Evolutionary conservation across 2,888 invertebrate genomes (phyloP).

Genomic region (Unio pictorum): DNA sequence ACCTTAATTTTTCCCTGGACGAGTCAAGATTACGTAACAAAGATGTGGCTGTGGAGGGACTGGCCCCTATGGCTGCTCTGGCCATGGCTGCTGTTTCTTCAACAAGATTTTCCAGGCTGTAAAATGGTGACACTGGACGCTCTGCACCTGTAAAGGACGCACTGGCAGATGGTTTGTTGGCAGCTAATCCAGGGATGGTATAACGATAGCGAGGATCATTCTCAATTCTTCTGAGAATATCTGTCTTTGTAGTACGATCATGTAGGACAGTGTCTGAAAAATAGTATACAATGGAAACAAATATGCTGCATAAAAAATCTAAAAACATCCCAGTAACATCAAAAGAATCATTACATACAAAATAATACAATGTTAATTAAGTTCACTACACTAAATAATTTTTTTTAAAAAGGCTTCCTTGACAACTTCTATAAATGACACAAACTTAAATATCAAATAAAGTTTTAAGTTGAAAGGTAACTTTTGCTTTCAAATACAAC

Average conservation of each 20-base stretch:
- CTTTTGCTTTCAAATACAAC: no score
- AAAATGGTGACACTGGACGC: slow-evolving; percentile 33
- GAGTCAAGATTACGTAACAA: slow-evolving; percentile 36
- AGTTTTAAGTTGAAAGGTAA: no score
- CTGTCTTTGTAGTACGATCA: slow-evolving; percentile 11
- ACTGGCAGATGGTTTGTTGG: no score
- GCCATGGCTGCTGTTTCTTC: slow-evolving; percentile 63
- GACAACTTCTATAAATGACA: no score
- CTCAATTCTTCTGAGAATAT: slow-evolving; percentile 28
- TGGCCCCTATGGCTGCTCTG: slow-evolving; percentile 53
- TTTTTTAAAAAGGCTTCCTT: no score
- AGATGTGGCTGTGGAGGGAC: slow-evolving; percentile 46
- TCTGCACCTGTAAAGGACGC: neutral
- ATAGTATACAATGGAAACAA: neutral
- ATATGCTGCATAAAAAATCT: no score
- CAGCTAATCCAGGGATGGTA: neutral
- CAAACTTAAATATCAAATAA: no score
- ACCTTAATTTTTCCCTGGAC: slow-evolving; percentile 28
- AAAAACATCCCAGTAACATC: no score
- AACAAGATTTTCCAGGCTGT: slow-evolving; percentile 53
- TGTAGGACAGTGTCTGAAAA: neutral
- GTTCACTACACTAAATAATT: no score
- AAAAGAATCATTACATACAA: no score
- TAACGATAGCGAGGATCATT: slow-evolving; percentile 31
- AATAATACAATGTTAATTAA: no score